These are phyloP conservation scores for Pristionchus exspectatus DNA, from an alignment of 2,888 invertebrate species.

Conservation along the genomic window DNA sequence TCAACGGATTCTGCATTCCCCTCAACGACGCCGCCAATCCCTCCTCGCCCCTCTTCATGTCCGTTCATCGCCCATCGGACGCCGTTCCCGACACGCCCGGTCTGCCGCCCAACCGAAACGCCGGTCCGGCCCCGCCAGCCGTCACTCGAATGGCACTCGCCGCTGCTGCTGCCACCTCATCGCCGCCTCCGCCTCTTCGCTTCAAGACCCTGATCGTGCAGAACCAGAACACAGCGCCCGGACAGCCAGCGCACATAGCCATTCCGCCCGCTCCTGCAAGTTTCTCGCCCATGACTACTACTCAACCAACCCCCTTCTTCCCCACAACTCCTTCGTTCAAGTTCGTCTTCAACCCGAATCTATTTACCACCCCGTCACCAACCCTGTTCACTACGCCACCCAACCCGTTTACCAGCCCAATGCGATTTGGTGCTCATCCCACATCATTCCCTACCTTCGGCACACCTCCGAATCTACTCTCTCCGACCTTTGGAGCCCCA, in stretches of 20 bases:
- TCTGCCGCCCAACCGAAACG: constrained; percentile 60
- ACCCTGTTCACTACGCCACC: not conserved
- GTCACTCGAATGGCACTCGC: not conserved
- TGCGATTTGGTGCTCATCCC: not conserved
- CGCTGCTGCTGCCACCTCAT: not conserved
- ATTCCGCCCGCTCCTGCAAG: constrained; percentile 22
- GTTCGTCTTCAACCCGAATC: constrained; percentile 52
- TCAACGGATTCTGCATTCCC: constrained; percentile 69
- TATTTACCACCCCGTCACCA: not conserved
- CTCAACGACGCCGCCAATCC: constrained; percentile 24
- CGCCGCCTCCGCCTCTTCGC: not conserved
- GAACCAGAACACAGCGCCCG: constrained; percentile 24
- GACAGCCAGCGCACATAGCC: constrained; percentile 8
- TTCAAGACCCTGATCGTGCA: constrained; percentile 34
- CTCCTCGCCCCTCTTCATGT: constrained; percentile 44
- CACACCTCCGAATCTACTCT: not conserved
- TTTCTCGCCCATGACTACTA: not conserved
- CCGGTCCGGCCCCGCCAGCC: constrained; percentile 51
- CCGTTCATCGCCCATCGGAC: constrained; percentile 35
- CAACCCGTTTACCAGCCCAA: not conserved
- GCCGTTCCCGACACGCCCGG: constrained; percentile 25
- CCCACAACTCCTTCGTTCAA: constrained; percentile 1
- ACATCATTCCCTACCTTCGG: constrained; percentile 9
- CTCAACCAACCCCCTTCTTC: not conserved
- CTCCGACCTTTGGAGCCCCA: not conserved